Base-by-base conservation (phyloP, 1,140 invertebrate species). In the Pogonus chalceus region DNA sequence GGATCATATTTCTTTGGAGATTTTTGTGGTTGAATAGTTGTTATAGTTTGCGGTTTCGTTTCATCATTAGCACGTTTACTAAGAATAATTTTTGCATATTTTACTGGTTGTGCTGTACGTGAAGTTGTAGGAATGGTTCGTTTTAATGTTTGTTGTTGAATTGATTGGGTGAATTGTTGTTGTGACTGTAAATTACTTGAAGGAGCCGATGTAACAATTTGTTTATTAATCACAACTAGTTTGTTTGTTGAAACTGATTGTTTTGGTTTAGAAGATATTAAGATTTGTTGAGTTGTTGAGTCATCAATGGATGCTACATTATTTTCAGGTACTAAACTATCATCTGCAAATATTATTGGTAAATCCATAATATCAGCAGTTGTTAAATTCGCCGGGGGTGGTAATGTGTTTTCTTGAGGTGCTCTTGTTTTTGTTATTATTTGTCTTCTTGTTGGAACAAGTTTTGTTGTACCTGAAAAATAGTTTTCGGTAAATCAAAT, bases 271-370 rank as follows among this genome's bases (percentile, higher is more conserved):
- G 16, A 56, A 53, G 43, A 52, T 61, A 57, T 49, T 61, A 58
- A 49, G 21, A 35, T 35, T 20, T 52, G 54, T 49, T 57, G 39
- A 43, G 56, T 51, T 46, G 58, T 43, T 58, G 50, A n/a, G 65
- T 63, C n/a, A 58, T 57, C 10, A 59, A 16, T 10, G 52, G 50
- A 18, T 62, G 62, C 68, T 23, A 67, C 66, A 51, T 71, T 69
- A 16, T 67, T 62, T 18, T 67, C 62, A n/a, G 77, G 56, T 56
- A 70, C 72, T 24, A 76, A 72, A 48, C 78, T 79, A 56, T 81
- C 79, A 56, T 82, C 80, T 1, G 80, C 80, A 67, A 82, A 82
- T 21, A 82, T 78, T 58, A 83, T 82, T 2, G 81, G 81, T 59
- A 83, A 75, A 57, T 83, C 79, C 48, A 81, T 69, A 35, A 83